Base-by-base conservation (phyloP, 2,113 vertebrate genomes). In the Solea senegalensis region DNA sequence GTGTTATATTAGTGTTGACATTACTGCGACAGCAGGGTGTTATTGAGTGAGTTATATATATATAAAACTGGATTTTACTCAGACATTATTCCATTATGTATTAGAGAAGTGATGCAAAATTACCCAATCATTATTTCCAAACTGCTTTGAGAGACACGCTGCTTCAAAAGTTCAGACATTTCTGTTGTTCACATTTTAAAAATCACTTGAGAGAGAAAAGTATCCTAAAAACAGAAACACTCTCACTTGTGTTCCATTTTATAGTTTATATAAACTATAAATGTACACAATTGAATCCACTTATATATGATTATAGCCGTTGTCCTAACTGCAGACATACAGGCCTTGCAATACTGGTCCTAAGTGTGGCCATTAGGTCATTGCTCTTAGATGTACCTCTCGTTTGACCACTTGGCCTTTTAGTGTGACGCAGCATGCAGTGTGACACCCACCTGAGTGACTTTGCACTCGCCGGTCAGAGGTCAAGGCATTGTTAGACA, bases 401-500 rank as follows among this genome's bases (percentile, higher is more conserved):
- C 65, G 80, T 70, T 84, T 74, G 69, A 74, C 50, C 63, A 49
- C 57, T 68, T 79, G 65, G 58, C 62, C 78, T 81, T 46, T 73
- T 7, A 4, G 59, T 44, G 34, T 45, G 44, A 28, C 28, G 6
- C 48, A 21, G 48, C 49, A 40, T 59, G 8, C 45, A 45, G 21
- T n/a, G 27, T 45, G 60, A 77, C 73, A 62, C 74, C 66, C 71
- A 77, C 60, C 74, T 63, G 51, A 59, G 60, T 80, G 80, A 88
- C 81, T 78, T 74, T 64, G 59, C 40, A 51, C 45, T 43, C 5
- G 0, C 9, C 0, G 26, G 80, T 77, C 74, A 78, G 56, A 83
- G 83, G 81, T 86, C 74, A 78, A 73, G 76, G 88, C 74, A 61
- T 81, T 55, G 76, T 80, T 53, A 41, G 73, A 53, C 50, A 72